Conservation (phyloP, 2,113 vertebrate species). For the Tinamus guttatus region DNA sequence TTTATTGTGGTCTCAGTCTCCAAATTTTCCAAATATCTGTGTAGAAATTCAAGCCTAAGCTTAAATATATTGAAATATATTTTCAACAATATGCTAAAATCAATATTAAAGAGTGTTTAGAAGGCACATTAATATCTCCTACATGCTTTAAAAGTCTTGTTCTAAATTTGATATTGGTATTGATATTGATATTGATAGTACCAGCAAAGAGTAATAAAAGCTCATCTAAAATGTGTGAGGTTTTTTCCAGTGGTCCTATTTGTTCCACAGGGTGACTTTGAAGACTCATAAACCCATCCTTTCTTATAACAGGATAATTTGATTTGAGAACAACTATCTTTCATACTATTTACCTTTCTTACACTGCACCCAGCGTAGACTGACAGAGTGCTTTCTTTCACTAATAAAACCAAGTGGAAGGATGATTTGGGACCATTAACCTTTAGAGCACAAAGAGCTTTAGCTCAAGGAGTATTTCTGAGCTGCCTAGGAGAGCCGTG, state of each 20-base stretch:
- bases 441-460: constrained; percentile 60
- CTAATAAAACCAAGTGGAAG: constrained; percentile 58
- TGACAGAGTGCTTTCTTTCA: neutral
- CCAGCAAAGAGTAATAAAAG: neutral
- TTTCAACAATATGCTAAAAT: neutral
- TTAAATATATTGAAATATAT: neutral
- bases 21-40: neutral
- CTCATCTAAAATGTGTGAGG: neutral
- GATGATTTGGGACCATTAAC: constrained; percentile 55
- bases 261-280: neutral
- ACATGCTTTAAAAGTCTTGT: neutral
- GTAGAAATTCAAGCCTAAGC: neutral
- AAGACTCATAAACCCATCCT: neutral
- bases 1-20: neutral
- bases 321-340: constrained; percentile 21
- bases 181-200: neutral
- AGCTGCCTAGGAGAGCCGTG: neutral
- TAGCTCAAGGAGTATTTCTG: constrained; percentile 45
- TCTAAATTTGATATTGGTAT: neutral
- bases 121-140: neutral
- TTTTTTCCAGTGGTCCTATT: neutral
- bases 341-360: constrained; percentile 51
- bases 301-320: neutral
- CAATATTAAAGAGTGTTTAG: neutral
- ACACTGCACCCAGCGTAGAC: neutral